Evolutionary conservation across 2,797 vertebrate species (phyloP).

Genomic region (Streptopelia turtur): DNA sequence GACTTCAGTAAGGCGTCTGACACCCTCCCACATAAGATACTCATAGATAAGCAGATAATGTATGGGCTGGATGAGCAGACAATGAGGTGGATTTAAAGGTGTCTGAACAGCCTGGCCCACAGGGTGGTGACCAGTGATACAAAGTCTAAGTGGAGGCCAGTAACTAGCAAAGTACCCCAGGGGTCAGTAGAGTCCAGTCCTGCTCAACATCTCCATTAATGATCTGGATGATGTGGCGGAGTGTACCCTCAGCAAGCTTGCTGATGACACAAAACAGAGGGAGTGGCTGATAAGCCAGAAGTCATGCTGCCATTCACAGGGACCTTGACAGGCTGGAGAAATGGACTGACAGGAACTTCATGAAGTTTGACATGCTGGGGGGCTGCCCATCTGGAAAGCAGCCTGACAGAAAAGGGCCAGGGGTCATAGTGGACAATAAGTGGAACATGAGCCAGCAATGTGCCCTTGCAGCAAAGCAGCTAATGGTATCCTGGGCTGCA

Average conservation of each 20-base stretch:
- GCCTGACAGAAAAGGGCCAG: background rate
- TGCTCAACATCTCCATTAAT: background rate
- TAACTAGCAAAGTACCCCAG: background rate
- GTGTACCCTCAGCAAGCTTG: background rate
- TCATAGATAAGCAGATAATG: background rate
- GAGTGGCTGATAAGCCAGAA: background rate
- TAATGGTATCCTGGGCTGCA: background rate
- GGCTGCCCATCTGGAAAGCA: background rate
- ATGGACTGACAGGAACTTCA: background rate
- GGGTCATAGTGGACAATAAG: background rate
- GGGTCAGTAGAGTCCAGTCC: background rate
- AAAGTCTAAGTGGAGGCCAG: background rate
- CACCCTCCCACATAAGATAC: background rate
- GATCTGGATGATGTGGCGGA: background rate
- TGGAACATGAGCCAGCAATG: background rate
- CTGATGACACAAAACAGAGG: background rate
- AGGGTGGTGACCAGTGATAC: too few species aligned
- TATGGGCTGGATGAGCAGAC: background rate
- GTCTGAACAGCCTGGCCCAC: background rate
- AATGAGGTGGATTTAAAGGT: background rate
- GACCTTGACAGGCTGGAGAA: background rate
- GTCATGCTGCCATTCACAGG: background rate
- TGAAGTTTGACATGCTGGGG: background rate
- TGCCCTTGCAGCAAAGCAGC: background rate
- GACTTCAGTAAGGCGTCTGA: background rate